A percentile compares a stretch with the other conserved stretches of the same genome.
These are phyloP conservation scores for Dicerorhinus sumatrensis DNA, from an alignment of 2,113 vertebrate genomes.

Conservation along the genomic window DNA sequence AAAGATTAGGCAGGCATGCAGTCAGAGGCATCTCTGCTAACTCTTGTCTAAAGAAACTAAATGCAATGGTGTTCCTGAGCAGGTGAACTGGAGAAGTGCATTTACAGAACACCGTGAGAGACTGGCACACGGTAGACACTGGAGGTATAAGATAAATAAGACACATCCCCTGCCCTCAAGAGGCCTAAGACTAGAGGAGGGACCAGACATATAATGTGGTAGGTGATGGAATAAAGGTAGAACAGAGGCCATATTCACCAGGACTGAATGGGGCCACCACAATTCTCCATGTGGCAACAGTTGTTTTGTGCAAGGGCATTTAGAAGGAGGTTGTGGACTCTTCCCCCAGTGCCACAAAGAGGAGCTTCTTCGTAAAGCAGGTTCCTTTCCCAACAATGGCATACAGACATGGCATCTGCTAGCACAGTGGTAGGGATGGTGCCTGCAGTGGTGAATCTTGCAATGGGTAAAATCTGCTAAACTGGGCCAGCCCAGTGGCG, in stretches of 20 bases:
- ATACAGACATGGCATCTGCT: background rate
- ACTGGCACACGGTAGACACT: background rate
- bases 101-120: background rate
- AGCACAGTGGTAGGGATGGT: background rate
- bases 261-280: background rate
- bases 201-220: background rate
- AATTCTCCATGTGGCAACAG: background rate
- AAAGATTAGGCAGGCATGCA: background rate
- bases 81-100: background rate
- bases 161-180: background rate
- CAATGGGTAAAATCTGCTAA: background rate
- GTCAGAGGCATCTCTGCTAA: background rate
- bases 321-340: background rate
- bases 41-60: background rate
- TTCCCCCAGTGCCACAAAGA: background rate
- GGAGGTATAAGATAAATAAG: background rate
- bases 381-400: background rate
- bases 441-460: background rate
- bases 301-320: background rate
- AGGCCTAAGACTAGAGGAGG: background rate
- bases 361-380: background rate
- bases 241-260: background rate
- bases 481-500: background rate
- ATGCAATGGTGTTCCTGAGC: background rate
- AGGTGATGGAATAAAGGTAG: background rate